phyloP scores from a whole-genome alignment of 2,888 invertebrate genomes.

The Drosophila cognata region DNA sequence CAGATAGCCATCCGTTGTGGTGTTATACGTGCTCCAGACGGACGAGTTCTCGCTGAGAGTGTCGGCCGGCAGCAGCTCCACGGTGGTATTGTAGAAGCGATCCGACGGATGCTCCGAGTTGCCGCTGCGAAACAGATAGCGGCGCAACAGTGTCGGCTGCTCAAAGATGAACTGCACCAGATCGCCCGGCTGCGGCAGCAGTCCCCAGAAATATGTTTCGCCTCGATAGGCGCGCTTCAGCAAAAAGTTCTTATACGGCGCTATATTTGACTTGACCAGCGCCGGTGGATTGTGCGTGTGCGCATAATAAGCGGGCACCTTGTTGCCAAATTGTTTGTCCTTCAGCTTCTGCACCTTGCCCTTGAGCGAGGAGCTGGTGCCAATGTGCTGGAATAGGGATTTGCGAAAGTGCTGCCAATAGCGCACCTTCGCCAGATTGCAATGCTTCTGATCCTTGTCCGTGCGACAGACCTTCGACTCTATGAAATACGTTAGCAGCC shows the following conservation, averaged over 20 bases:
- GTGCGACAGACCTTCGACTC: constrained; percentile 95
- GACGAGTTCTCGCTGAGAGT: constrained; percentile 84
- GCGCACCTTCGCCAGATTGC: constrained; percentile 90
- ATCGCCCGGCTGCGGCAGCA: constrained; percentile 93
- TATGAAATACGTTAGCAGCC: constrained; percentile 96
- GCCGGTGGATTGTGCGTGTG: constrained; percentile 91
- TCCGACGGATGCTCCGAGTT: constrained; percentile 96
- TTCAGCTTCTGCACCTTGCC: constrained; percentile 98
- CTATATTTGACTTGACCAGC: constrained; percentile 89
- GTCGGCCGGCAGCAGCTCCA: constrained; percentile 91
- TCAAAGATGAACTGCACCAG: constrained; percentile 92
- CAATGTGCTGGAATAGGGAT: constrained; percentile 97
- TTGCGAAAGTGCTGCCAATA: constrained; percentile 95
- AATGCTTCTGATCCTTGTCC: constrained; percentile 93
- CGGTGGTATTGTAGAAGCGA: constrained; percentile 93
- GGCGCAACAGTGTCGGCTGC: constrained; percentile 87
- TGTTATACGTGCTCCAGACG: constrained; percentile 86
- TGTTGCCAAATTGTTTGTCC: constrained; percentile 94
- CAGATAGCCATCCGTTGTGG: constrained; percentile 89
- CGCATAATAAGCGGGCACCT: constrained; percentile 91
- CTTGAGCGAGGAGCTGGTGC: constrained; percentile 96
- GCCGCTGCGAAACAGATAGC: constrained; percentile 93
- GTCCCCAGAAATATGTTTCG: constrained; percentile 95
- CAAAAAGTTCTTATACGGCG: constrained; percentile 92
- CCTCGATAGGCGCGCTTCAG: constrained; percentile 94